Percentiles rank a stretch among this genome's conserved stretches.
Evolutionary conservation across 2,888 invertebrate genomes (phyloP).

Genomic region (Caenorhabditis imperialis): DNA sequence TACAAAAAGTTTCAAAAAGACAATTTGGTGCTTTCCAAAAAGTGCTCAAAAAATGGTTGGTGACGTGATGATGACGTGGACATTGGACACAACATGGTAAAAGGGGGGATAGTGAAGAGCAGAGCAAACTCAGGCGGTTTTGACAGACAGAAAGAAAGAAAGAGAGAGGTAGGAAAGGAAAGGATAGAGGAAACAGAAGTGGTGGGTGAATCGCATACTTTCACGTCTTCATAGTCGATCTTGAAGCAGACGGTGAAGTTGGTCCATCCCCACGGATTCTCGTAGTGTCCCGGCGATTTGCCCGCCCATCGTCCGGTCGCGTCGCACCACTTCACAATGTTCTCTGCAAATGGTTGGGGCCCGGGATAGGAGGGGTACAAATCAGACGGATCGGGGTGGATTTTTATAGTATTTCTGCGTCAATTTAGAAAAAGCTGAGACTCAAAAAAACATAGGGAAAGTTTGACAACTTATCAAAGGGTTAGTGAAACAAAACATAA

Average conservation of each 20-base stretch:
- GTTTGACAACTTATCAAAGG: too few species aligned
- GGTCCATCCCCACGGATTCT: conserved; percentile 72
- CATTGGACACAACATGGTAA: conserved; percentile 20
- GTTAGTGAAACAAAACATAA: too few species aligned
- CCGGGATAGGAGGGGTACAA: background rate
- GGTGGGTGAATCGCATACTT: conserved; percentile 59
- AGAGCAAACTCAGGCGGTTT: conserved; percentile 14
- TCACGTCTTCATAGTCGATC: conserved; percentile 66
- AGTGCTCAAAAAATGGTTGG: too few species aligned
- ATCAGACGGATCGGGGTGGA: background rate
- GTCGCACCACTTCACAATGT: conserved; percentile 63
- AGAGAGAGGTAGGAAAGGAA: conserved; percentile 19
- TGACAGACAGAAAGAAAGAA: conserved; percentile 27
- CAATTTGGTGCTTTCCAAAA: too few species aligned
- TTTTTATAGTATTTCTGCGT: background rate
- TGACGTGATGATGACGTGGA: conserved; percentile 15
- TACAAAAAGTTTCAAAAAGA: too few species aligned
- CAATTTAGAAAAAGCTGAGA: too few species aligned
- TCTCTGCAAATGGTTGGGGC: conserved; percentile 45
- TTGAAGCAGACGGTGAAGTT: conserved; percentile 70
- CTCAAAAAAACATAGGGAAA: conserved; percentile 7
- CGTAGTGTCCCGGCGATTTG: conserved; percentile 60
- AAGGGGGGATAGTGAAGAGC: conserved; percentile 1
- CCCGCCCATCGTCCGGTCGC: conserved; percentile 65
- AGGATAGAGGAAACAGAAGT: conserved; percentile 27